Evolutionary conservation across 2,113 vertebrate genomes (phyloP).

Genomic region (Myrmecobius fasciatus): DNA sequence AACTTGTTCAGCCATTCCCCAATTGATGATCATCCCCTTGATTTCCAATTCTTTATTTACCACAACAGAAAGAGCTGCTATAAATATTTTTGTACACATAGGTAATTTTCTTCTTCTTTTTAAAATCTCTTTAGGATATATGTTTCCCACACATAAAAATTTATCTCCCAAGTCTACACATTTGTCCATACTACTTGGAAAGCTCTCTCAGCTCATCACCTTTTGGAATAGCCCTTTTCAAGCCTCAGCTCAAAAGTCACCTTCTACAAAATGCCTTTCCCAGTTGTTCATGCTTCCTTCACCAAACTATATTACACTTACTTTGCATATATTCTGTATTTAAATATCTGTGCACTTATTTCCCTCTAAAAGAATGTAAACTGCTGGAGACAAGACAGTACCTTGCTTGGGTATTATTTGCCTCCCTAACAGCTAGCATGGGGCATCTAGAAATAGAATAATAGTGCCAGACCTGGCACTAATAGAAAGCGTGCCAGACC

Average conservation of each 20-base stretch:
- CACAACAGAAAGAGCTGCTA: no score
- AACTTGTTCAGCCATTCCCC: no score
- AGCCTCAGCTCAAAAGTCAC: neutral
- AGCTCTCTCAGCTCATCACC: neutral
- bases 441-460: neutral
- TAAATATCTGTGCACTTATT: neutral
- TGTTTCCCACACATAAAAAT: neutral
- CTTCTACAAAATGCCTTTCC: neutral
- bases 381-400: neutral
- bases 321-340: neutral
- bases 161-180: neutral
- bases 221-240: neutral
- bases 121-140: no score
- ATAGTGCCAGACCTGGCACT: neutral
- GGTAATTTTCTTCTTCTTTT: no score
- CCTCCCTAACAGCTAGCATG: no score
- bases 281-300: neutral
- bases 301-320: neutral
- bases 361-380: neutral
- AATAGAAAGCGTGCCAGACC: neutral
- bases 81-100: no score
- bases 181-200: neutral
- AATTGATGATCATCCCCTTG: no score
- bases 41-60: no score
- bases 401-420: neutral